Evolutionary conservation across 1,140 invertebrate genomes (phyloP), one percentile per base, ranked within the genome.

Genomic region (Contarinia nasturtii): DNA sequence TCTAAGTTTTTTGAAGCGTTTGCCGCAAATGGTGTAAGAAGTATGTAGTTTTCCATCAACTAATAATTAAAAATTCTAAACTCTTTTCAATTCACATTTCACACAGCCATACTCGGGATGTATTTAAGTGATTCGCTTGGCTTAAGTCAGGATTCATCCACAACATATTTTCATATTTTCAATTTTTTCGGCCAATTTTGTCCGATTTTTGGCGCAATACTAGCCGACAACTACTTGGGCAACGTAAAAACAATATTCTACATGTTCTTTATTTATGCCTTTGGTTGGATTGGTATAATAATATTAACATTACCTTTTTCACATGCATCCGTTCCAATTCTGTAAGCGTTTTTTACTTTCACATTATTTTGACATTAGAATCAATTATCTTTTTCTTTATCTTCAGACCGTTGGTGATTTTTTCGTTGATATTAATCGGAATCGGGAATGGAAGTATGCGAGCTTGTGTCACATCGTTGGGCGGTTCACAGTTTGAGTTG

Each of bases 391-490:
- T 34, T 5, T 38, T 77, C n/a, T 48, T 34, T 38, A 47, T 21
- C 47, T 48, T 3, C 46, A 67, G 66, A 7, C 52, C 60, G 7
- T 53, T 73, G 42, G 64, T 71, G 12, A 61, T 71, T 17, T 51
- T 72, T 19, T 75, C 76, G 7, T 54, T 79, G 50, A 51, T 63
- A 5, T 57, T 80, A n/a, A 77, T 82, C 48, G 76, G 75, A n/a
- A 50, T 77, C 34, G 80, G 79, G 0, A 82, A 79, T 45, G 82
- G 79, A 20, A 82, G 86, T 1, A 88, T 93, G 55, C 88, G 92
- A 54, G 85, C 88, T 7, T 91, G 86, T 62, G 84, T 90, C 2
- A 74, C 81, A 8, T 78, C 86, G 0, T 85, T 92, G 58, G 88
- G 87, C 33, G 88, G 82, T 7, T 82, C 90, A 59, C 87, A 64